Evolutionary conservation across 2,888 invertebrate genomes (phyloP).

Genomic region (Melinopterus prodromus): DNA sequence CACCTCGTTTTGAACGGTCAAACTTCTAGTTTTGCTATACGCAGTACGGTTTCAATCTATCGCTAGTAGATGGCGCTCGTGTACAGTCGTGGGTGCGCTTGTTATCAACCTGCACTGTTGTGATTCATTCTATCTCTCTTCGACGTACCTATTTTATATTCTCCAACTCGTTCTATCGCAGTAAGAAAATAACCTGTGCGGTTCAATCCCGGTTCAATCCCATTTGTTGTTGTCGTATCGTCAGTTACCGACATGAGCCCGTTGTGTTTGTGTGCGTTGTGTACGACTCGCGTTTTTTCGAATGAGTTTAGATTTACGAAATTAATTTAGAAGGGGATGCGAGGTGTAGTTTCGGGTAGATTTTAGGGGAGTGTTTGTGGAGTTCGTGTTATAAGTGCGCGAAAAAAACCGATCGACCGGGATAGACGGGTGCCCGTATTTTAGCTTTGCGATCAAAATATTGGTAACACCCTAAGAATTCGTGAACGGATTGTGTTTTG

Average conservation of each 20-base stretch:
- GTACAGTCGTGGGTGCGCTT: slow-evolving; percentile 31
- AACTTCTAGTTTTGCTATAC: not conserved
- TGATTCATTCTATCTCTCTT: slow-evolving; percentile 13
- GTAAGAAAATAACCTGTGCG: slow-evolving; percentile 17
- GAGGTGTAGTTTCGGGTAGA: slow-evolving; percentile 31
- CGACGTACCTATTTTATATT: not conserved
- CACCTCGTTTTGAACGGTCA: too few species aligned
- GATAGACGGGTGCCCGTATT: slow-evolving; percentile 16
- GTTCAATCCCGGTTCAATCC: slow-evolving; percentile 22
- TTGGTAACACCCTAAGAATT: not conserved
- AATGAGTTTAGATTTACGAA: slow-evolving; percentile 42
- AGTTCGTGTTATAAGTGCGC: slow-evolving; percentile 45
- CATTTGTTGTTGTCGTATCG: slow-evolving; percentile 49
- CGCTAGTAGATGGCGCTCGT: slow-evolving; percentile 20
- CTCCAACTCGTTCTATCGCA: slow-evolving; percentile 18
- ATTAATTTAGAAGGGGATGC: not conserved
- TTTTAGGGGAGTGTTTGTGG: slow-evolving; percentile 16
- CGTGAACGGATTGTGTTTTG: not conserved
- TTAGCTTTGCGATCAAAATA: not conserved
- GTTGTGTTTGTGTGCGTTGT: slow-evolving; percentile 49
- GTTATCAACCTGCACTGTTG: slow-evolving; percentile 30
- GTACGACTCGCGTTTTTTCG: slow-evolving; percentile 48
- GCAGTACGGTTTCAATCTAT: not conserved
- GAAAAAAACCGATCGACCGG: slow-evolving; percentile 40
- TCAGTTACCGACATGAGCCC: slow-evolving; percentile 50